Evolutionary conservation across 1,140 invertebrate genomes (phyloP).

Genomic region (Formica exsecta): DNA sequence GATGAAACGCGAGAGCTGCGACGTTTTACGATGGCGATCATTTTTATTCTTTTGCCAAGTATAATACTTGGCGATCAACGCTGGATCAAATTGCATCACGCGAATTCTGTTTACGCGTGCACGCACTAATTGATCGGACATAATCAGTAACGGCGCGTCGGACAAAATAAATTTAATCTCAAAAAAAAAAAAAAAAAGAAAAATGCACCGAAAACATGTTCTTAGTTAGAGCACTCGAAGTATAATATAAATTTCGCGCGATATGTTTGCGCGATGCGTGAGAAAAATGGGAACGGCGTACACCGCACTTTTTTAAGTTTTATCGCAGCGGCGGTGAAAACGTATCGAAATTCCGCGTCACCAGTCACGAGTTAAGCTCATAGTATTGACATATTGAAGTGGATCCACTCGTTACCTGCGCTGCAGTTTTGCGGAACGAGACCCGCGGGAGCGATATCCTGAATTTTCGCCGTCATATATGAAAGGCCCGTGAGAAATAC

Average conservation of each 20-base stretch:
- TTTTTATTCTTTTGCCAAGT: background rate
- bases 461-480: constrained; percentile 62
- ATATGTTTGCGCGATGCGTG: constrained; percentile 30
- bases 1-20: constrained; percentile 7
- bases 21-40: constrained; percentile 43
- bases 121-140: constrained; percentile 14
- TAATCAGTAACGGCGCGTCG: background rate
- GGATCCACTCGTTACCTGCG: constrained; percentile 66
- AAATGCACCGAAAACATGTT: background rate
- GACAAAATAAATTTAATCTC: background rate
- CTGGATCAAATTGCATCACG: background rate
- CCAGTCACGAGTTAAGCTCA: constrained; percentile 47
- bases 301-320: constrained; percentile 50
- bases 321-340: constrained; percentile 38
- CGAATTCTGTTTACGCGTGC: background rate
- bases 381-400: constrained; percentile 52
- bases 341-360: constrained; percentile 55
- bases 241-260: constrained; percentile 39
- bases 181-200: background rate
- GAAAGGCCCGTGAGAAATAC: constrained; percentile 57
- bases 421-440: constrained; percentile 67
- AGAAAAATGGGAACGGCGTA: constrained; percentile 41
- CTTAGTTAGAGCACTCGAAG: background rate
- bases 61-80: background rate
- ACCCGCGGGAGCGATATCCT: constrained; percentile 64